These are phyloP conservation scores for Notechis scutatus DNA, from an alignment of 2,113 vertebrate species.

Conservation along the genomic window DNA sequence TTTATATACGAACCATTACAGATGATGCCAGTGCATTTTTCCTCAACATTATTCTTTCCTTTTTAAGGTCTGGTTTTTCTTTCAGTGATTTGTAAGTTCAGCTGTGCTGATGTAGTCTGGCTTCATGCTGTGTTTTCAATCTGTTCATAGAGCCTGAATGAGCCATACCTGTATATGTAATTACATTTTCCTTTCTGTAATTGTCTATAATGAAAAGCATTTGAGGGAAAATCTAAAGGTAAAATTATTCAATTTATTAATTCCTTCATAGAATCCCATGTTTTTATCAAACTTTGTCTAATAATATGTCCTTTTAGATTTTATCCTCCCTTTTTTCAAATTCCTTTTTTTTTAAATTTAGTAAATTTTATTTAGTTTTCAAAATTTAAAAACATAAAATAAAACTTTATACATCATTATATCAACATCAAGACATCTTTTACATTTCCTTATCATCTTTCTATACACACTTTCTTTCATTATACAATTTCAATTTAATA, in stretches of 20 bases:
- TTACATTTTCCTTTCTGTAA: not conserved
- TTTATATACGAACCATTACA: not conserved
- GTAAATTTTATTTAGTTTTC: no score
- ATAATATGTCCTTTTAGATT: not conserved
- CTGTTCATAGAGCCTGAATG: not conserved
- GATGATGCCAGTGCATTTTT: not conserved
- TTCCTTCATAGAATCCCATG: not conserved
- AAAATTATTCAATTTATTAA: not conserved
- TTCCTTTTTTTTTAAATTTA: no score
- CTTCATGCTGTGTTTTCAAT: not conserved
- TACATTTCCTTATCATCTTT: no score
- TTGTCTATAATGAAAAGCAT: not conserved
- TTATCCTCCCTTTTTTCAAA: not conserved
- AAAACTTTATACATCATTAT: no score
- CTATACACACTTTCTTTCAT: no score
- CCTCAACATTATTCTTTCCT: not conserved
- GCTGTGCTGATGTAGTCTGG: not conserved
- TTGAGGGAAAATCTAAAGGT: not conserved
- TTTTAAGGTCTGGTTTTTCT: not conserved
- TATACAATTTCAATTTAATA: no score
- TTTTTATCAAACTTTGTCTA: not conserved
- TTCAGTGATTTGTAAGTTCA: not conserved
- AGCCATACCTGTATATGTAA: not conserved
- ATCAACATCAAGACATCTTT: no score
- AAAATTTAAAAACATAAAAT: no score